These are phyloP conservation scores for Phaethornis superciliosus DNA, from an alignment of 2,113 vertebrate genomes.

Conservation along the genomic window DNA sequence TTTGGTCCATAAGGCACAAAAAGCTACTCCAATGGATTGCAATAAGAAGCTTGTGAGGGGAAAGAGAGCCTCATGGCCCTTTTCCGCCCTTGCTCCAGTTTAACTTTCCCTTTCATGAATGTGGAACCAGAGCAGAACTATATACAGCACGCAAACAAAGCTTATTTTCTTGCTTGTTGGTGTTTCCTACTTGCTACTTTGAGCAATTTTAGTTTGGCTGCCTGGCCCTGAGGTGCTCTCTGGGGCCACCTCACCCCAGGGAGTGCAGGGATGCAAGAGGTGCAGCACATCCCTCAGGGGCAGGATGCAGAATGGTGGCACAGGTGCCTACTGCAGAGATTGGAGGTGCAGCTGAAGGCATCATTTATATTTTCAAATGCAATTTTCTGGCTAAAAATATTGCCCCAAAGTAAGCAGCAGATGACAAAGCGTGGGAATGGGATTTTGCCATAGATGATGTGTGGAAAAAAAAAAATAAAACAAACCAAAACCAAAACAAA, in stretches of 20 bases:
- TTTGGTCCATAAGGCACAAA: rapidly evolving
- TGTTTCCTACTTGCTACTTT: background rate
- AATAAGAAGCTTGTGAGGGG: background rate
- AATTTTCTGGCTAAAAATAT: background rate
- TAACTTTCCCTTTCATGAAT: background rate
- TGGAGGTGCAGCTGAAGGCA: background rate
- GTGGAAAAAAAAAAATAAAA: too few species aligned
- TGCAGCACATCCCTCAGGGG: rapidly evolving
- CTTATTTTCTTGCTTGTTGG: background rate
- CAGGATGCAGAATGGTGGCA: background rate
- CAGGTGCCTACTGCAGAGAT: background rate
- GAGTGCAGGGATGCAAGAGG: rapidly evolving
- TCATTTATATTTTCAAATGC: background rate
- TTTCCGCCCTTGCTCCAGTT: background rate
- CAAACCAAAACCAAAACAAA: too few species aligned
- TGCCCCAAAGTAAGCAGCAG: background rate
- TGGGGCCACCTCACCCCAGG: background rate
- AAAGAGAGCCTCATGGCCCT: background rate
- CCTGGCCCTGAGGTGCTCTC: background rate
- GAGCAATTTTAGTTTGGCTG: background rate
- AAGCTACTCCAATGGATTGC: background rate
- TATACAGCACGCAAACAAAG: background rate
- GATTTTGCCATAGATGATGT: background rate
- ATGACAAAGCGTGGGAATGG: background rate
- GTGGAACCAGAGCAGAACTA: background rate